These are phyloP conservation scores for Holothuria leucospilota DNA, from an alignment of 53 echinoderm and acorn worm species.

Conservation along the genomic window DNA sequence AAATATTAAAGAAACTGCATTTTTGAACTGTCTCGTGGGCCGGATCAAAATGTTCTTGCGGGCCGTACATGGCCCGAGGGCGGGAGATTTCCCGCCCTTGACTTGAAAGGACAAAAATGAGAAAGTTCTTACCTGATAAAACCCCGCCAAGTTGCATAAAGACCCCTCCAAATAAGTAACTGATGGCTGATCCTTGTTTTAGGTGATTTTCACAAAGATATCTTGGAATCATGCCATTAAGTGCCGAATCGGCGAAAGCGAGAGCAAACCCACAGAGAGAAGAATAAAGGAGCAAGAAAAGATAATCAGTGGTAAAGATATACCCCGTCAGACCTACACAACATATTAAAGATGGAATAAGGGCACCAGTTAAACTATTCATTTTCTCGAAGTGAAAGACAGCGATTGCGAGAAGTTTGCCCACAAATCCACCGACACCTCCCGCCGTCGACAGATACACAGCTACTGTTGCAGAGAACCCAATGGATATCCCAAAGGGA, in stretches of 20 bases:
- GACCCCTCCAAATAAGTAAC: conserved; percentile 18
- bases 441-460: conserved; percentile 25
- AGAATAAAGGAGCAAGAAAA: neutral
- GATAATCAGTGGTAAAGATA: neutral
- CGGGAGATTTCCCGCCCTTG: too few relatives aligned
- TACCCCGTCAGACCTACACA: neutral
- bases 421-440: conserved; percentile 30
- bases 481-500: conserved; percentile 8
- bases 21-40: too few relatives aligned
- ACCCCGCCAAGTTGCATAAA: conserved; percentile 27
- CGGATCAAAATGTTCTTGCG: too few relatives aligned
- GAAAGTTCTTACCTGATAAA: conserved; percentile 1
- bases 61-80: too few relatives aligned
- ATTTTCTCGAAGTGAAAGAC: conserved; percentile 13
- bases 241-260: conserved; percentile 14
- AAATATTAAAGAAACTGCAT: too few relatives aligned
- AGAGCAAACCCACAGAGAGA: conserved; percentile 18
- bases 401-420: conserved; percentile 6
- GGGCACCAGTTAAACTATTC: conserved; percentile 1
- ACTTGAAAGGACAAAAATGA: too few relatives aligned
- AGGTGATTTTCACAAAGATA: conserved; percentile 5
- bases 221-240: conserved; percentile 21
- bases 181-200: conserved; percentile 13
- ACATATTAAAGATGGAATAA: neutral
- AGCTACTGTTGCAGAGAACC: neutral